Conservation (phyloP, 64 coral and sea anemone species). For the Montipora sp. region DNA sequence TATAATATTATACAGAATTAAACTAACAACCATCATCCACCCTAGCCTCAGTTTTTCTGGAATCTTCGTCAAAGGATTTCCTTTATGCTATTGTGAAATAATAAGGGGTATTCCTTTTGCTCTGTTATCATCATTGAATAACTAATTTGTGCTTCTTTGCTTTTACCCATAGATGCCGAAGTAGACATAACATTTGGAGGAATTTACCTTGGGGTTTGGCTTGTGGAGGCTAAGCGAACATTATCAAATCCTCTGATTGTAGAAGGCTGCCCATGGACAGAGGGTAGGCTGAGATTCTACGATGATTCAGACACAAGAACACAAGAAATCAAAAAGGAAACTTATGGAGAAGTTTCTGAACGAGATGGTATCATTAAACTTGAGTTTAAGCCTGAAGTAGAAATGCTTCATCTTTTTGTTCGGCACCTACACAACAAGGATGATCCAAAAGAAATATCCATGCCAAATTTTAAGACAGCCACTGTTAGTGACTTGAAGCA, state of each 20-base stretch:
- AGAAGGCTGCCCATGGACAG: constrained; percentile 14
- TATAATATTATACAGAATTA: too few species aligned
- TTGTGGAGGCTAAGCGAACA: constrained; percentile 22
- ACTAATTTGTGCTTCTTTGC: neutral
- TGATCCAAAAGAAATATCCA: neutral
- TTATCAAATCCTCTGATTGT: neutral
- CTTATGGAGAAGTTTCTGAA: neutral
- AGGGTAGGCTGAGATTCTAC: constrained; percentile 14
- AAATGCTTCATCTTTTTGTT: neutral
- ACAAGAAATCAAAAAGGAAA: neutral
- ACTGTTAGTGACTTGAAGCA: constrained; percentile 10
- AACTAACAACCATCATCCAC: too few species aligned
- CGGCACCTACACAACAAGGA: neutral
- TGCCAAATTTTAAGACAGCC: constrained; percentile 8
- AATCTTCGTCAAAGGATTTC: too few species aligned
- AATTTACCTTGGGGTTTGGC: constrained; percentile 25
- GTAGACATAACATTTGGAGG: constrained; percentile 55
- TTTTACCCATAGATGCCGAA: constrained; percentile 34
- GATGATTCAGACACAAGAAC: neutral
- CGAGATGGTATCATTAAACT: constrained; percentile 23
- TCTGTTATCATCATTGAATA: neutral
- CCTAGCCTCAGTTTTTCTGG: too few species aligned
- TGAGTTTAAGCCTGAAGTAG: constrained; percentile 35
- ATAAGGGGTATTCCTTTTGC: too few species aligned
- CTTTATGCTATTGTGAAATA: too few species aligned